These are phyloP conservation scores for Sinocyclocheilus anophthalmus DNA, from an alignment of 2,113 vertebrate genomes.

Conservation along the genomic window DNA sequence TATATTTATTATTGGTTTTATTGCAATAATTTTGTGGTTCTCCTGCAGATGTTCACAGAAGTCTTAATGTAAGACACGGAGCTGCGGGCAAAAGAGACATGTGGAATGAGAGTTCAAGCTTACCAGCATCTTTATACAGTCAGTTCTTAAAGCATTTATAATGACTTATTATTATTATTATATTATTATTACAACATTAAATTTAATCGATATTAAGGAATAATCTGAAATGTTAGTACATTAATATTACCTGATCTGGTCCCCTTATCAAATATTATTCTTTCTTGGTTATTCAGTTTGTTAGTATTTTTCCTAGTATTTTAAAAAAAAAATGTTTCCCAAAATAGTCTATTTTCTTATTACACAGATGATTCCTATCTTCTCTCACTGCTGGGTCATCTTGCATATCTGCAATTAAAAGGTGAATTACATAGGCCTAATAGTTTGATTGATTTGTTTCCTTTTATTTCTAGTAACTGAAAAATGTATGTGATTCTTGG, in stretches of 20 bases:
- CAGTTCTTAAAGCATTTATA: conserved; percentile 36
- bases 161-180: background rate
- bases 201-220: background rate
- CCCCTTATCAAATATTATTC: background rate
- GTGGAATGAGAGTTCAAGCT: conserved; percentile 29
- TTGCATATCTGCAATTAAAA: conserved; percentile 48
- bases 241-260: background rate
- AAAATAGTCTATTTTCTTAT: background rate
- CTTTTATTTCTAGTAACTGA: background rate
- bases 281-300: too few species aligned
- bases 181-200: too few species aligned
- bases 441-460: background rate
- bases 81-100: conserved; percentile 42
- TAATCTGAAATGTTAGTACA: background rate
- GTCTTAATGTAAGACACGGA: conserved; percentile 49
- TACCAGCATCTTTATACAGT: conserved; percentile 42
- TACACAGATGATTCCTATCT: conserved; percentile 47
- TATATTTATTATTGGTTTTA: background rate
- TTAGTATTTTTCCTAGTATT: background rate
- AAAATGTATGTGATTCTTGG: background rate
- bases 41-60: conserved; percentile 55
- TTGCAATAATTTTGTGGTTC: background rate
- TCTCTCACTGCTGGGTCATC: conserved; percentile 42
- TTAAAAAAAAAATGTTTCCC: background rate
- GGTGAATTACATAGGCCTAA: conserved; percentile 24